Evolutionary conservation across 1,140 invertebrate genomes (phyloP), one percentile per base, ranked within the genome.

Genomic region (Aphis gossypii): DNA sequence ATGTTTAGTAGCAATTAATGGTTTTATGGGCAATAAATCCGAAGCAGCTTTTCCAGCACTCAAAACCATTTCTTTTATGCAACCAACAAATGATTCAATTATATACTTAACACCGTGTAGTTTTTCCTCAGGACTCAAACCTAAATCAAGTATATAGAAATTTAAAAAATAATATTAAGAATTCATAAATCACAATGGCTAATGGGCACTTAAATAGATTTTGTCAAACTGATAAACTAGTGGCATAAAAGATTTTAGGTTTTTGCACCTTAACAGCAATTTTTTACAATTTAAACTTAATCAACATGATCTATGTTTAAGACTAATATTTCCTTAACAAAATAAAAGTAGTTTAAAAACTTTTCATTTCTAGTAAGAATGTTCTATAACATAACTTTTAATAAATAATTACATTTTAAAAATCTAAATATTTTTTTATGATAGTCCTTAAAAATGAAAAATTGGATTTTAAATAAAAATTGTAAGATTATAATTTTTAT

Each of bases 11-110:
- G 97, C 97, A 94, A 98, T 97, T 21, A 98, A 95, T 18, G 98
- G 97, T 51, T 96, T 96, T 94, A 98, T 97, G 18, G 97, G 97
- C 68, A 97, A 95, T 48, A 98, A 95, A 95, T 98, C 97, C 44
- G 97, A 97, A 0, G 97, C 97, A 2, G 97, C 97, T 95, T 98
- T 98, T 14, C 97, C 97, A 7, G 97, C 97, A 95, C 97, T 97
- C 41, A 98, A 96, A 21, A 97, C 96, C 95, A 99, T 97, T 94
- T 98, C 97, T 94, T 97, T 97, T 93, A 99, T 97, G 95, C 98
- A 99, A 6, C 98, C 98, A 83, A 98, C 97, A 95, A 99, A 99
- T 23, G 98, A 98, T 95, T 98, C 97, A 94, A 98, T 98, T 68
- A 98, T 98, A 94, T 98, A 98, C 95, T 98, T 98, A 1, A 98